These are phyloP conservation scores for Brienomyrus brachyistius DNA, from an alignment of 2,113 vertebrate species.

Conservation along the genomic window DNA sequence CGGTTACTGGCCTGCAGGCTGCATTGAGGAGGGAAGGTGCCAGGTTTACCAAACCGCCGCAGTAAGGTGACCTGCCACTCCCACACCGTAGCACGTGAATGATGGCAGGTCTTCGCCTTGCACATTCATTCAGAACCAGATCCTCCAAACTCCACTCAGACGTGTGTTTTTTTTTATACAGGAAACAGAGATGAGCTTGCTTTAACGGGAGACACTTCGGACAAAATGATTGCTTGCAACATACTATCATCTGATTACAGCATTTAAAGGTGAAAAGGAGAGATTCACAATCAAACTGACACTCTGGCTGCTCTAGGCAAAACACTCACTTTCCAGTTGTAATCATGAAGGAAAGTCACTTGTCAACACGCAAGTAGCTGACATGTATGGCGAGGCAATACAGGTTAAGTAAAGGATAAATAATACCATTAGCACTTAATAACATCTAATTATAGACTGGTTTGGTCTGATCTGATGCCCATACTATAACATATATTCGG, in stretches of 20 bases:
- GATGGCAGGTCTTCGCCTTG: background rate
- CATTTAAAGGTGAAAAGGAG: background rate
- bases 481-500: background rate
- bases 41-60: constrained; percentile 46
- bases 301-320: background rate
- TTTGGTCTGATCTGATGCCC: background rate
- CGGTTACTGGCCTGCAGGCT: constrained; percentile 82
- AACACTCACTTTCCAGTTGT: background rate
- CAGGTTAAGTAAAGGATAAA: background rate
- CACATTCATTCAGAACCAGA: background rate
- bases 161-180: background rate
- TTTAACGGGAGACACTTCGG: background rate
- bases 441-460: background rate
- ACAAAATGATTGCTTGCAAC: background rate
- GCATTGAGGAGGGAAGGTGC: constrained; percentile 25
- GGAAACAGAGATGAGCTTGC: background rate
- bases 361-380: background rate
- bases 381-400: background rate
- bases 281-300: background rate
- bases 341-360: background rate
- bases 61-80: background rate
- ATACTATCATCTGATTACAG: background rate
- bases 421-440: background rate
- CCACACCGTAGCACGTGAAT: background rate
- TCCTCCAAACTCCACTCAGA: background rate